Conservation (phyloP, 2,113 vertebrate genomes). For the Crotalus tigris region DNA sequence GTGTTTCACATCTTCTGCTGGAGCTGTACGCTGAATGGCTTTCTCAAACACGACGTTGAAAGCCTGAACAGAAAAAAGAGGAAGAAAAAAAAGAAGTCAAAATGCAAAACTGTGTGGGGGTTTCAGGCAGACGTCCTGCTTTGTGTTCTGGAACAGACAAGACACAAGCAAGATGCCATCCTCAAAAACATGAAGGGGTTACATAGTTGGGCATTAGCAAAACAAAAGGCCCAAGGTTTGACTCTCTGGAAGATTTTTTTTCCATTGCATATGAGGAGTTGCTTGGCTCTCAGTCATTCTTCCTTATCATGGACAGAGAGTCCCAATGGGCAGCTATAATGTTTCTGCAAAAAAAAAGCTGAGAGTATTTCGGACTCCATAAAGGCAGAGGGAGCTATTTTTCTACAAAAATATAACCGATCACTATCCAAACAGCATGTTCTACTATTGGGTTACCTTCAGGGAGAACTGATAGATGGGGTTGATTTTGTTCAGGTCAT, state of each 20-base stretch:
- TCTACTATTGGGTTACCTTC: slow-evolving; percentile 50
- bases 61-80: slow-evolving; percentile 50
- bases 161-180: neutral
- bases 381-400: neutral
- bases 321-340: neutral
- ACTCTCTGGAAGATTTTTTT: too few species aligned
- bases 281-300: neutral
- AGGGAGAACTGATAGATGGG: slow-evolving; percentile 79
- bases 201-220: neutral
- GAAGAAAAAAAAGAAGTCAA: neutral
- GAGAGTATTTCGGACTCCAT: fast-evolving
- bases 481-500: slow-evolving; percentile 75
- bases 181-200: neutral
- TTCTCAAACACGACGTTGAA: slow-evolving; percentile 72
- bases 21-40: slow-evolving; percentile 60
- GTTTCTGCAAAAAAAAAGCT: neutral
- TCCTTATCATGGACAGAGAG: neutral
- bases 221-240: neutral
- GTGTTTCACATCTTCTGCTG: slow-evolving; percentile 53
- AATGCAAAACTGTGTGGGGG: too few species aligned
- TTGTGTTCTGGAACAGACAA: neutral
- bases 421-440: neutral
- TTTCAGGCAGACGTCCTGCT: neutral
- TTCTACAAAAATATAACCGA: neutral
- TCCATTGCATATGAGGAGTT: neutral